Percentiles rank a stretch among this genome's conserved stretches.
These are phyloP conservation scores for Idaea biselata DNA, from an alignment of 2,888 invertebrate species.

Conservation along the genomic window DNA sequence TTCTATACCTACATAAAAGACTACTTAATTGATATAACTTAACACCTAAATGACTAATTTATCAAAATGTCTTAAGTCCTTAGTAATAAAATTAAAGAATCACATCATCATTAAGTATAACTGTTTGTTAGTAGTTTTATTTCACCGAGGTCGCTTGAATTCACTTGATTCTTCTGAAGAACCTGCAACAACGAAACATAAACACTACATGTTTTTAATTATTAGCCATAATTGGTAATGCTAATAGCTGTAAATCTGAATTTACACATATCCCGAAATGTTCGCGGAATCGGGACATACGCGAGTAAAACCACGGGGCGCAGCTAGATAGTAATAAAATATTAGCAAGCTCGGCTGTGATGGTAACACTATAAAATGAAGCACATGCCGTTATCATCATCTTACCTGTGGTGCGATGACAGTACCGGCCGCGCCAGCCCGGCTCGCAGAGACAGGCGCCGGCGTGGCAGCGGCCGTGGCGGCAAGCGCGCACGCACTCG, in stretches of 20 bases:
- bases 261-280: no score
- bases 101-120: slow-evolving; percentile 72
- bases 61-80: slow-evolving; percentile 46
- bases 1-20: slow-evolving; percentile 41
- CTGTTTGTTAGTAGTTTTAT: slow-evolving; percentile 29
- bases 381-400: no score
- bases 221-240: no score
- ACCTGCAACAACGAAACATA: slow-evolving; percentile 44
- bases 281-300: no score
- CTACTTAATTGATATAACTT: slow-evolving; percentile 49
- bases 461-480: slow-evolving; percentile 88
- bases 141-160: slow-evolving; percentile 70
- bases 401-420: slow-evolving; percentile 85
- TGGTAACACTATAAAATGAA: no score
- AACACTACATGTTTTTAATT: slow-evolving; percentile 1
- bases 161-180: slow-evolving; percentile 76
- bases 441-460: slow-evolving; percentile 88
- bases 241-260: no score
- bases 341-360: no score
- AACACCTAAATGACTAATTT: slow-evolving; percentile 74
- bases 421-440: slow-evolving; percentile 91
- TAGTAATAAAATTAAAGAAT: slow-evolving; percentile 59
- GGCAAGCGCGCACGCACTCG: slow-evolving; percentile 87
- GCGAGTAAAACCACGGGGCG: no score
- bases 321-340: no score